These are phyloP conservation scores for Drosophila tripunctata DNA, from an alignment of 2,888 invertebrate genomes.

Conservation along the genomic window DNA sequence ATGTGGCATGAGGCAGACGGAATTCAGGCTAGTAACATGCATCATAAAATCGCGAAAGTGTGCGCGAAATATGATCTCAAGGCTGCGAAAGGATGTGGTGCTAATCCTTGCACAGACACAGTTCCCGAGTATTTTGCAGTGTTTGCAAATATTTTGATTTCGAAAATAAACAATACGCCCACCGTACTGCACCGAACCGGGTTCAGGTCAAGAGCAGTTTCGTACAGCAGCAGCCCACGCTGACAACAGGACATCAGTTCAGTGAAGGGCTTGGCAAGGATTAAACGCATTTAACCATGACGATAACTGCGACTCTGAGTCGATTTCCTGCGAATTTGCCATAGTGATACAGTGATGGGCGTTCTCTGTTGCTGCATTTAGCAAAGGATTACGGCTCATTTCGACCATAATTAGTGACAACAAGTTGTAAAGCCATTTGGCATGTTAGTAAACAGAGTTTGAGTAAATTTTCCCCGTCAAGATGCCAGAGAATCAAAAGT, in stretches of 20 bases:
- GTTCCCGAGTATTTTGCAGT: constrained; percentile 62
- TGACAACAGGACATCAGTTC: constrained; percentile 2
- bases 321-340: constrained; percentile 43
- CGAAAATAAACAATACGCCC: constrained; percentile 81
- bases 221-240: no score
- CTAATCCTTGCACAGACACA: constrained; percentile 63
- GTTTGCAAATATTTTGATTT: constrained; percentile 83
- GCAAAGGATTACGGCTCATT: constrained; percentile 78
- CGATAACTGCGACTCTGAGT: constrained; percentile 29
- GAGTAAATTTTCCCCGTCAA: constrained; percentile 45
- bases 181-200: constrained; percentile 37
- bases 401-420: constrained; percentile 83
- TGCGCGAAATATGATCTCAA: constrained; percentile 42
- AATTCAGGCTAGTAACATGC: constrained; percentile 1
- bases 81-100: constrained; percentile 67
- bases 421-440: constrained; percentile 82
- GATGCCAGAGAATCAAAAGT: constrained; percentile 77
- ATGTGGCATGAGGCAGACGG: constrained; percentile 26
- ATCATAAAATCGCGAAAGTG: constrained; percentile 67
- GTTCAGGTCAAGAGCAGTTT: constrained; percentile 40
- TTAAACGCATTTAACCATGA: constrained; percentile 76
- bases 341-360: constrained; percentile 46
- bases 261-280: constrained; percentile 64
- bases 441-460: constrained; percentile 6
- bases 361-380: constrained; percentile 67